phyloP scores from a whole-genome alignment of 2,797 vertebrate species.

The Pseudocheirus occidentalis region DNA sequence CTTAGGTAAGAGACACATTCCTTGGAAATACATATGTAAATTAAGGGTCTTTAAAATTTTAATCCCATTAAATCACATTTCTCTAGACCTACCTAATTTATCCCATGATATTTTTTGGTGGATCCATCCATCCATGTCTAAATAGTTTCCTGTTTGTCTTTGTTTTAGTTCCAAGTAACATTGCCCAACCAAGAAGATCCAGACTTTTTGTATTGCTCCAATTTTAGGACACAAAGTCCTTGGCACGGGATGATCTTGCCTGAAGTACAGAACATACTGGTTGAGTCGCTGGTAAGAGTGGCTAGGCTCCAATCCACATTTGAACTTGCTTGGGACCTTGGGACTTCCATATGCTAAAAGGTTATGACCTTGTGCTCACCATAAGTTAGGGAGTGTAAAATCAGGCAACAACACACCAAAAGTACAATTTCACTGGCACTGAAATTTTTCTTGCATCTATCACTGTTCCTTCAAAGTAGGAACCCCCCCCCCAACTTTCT shows the following conservation, averaged over 20 bases:
- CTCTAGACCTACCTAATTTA: not conserved
- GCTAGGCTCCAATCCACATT: not conserved
- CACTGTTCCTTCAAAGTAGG: not conserved
- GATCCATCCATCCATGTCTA: not conserved
- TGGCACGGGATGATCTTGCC: not conserved
- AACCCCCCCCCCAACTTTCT: not conserved
- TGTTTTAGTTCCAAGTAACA: not conserved
- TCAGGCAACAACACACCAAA: not conserved
- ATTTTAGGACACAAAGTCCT: not conserved
- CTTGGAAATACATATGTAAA: conserved; percentile 20
- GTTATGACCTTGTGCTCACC: not conserved
- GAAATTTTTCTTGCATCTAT: not conserved
- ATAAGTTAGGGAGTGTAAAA: not conserved
- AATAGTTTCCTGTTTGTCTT: not conserved
- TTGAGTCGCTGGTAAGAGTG: not conserved
- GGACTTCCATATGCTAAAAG: not conserved
- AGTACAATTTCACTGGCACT: not conserved
- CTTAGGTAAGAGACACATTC: not conserved
- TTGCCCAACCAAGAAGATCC: not conserved
- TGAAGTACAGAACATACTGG: not conserved
- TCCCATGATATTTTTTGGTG: not conserved
- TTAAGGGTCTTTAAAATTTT: conserved; percentile 21
- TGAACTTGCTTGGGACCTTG: not conserved
- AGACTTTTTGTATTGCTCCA: not conserved
- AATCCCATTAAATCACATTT: not conserved